phyloP scores from a whole-genome alignment of 2,113 vertebrate species.

The Eubucco bourcierii region DNA sequence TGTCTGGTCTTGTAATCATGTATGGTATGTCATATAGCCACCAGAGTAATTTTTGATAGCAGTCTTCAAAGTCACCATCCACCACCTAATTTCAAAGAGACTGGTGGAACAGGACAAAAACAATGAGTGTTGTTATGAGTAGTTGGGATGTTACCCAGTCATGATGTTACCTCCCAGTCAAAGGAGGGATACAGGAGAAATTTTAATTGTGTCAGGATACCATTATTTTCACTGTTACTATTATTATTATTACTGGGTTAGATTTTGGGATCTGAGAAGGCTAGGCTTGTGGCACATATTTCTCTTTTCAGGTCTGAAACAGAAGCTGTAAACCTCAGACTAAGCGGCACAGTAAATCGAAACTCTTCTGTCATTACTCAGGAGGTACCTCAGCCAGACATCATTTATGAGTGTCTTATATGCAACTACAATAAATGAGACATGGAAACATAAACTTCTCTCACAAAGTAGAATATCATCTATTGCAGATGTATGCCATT shows the following conservation, averaged over 20 bases:
- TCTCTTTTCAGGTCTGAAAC: background rate
- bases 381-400: background rate
- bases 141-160: background rate
- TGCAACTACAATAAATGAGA: background rate
- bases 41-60: no score
- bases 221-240: background rate
- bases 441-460: background rate
- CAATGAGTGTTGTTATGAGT: background rate
- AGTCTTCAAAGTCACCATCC: background rate
- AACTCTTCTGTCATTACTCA: background rate
- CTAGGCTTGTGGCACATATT: background rate
- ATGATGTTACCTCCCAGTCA: background rate
- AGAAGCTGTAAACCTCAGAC: background rate
- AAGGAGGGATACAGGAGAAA: background rate
- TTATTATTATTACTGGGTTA: background rate
- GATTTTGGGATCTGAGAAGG: background rate
- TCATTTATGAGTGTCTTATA: background rate
- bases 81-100: background rate
- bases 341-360: background rate
- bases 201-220: accelerated
- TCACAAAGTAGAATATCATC: background rate
- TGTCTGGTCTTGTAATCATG: accelerated
- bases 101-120: accelerated
- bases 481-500: background rate
- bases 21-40: no score